Evolutionary conservation across 2,113 vertebrate genomes (phyloP).

Genomic region (Neolamprologus sp.): DNA sequence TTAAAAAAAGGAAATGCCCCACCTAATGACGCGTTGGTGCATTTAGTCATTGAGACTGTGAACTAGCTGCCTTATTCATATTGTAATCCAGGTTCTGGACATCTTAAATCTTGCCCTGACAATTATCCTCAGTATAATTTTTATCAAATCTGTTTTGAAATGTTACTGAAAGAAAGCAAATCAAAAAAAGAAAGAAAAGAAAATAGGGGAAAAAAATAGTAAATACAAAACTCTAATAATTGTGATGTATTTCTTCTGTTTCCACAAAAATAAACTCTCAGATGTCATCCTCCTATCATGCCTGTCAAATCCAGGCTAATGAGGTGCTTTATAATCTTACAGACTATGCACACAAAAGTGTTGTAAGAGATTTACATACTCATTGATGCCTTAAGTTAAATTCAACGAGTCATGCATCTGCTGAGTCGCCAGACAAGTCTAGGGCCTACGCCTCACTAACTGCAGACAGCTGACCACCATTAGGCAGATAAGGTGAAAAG

Average conservation of each 20-base stretch:
- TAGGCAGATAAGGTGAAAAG: background rate
- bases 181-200: background rate
- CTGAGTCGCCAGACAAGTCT: background rate
- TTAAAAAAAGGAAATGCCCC: fast-evolving
- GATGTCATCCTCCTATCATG: background rate
- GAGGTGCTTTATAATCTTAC: background rate
- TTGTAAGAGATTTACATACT: background rate
- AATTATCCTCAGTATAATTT: background rate
- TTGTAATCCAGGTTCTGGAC: background rate
- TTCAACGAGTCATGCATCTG: background rate
- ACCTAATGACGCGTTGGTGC: background rate
- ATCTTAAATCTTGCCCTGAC: background rate
- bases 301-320: background rate
- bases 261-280: background rate
- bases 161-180: background rate
- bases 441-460: background rate
- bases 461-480: background rate
- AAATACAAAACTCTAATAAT: background rate
- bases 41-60: background rate
- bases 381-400: background rate
- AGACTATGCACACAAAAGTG: background rate
- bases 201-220: background rate
- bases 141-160: background rate
- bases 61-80: background rate
- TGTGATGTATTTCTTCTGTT: background rate